Percentiles rank a stretch among this genome's conserved stretches.
Conservation (phyloP, 2,113 vertebrate species). For the Nettapus auritus region DNA sequence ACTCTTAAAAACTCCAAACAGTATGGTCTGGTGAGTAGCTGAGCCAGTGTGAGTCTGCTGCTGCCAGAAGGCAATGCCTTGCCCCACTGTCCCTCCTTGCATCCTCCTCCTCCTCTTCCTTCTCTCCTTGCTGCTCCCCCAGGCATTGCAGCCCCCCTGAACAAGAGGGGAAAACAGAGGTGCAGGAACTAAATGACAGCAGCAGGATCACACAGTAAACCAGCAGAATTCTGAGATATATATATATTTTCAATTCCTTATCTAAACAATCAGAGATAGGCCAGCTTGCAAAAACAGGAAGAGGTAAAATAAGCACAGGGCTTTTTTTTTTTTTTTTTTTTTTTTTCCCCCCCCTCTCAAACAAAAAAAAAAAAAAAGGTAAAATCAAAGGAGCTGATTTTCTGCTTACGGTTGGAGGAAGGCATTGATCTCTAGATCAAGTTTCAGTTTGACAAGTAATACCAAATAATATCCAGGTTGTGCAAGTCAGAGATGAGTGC, state of each 20-base stretch:
- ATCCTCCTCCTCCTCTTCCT: not conserved
- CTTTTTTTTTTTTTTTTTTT: not conserved
- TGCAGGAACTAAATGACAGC: rapidly evolving
- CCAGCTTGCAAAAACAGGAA: not conserved
- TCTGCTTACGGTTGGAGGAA: not conserved
- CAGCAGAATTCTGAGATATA: not conserved
- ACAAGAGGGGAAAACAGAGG: not conserved
- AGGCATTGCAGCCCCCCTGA: not conserved
- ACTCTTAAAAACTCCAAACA: not conserved
- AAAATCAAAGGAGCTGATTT: slow-evolving; percentile 9
- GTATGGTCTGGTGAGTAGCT: not conserved
- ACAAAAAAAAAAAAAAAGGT: not conserved
- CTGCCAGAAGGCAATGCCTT: not conserved
- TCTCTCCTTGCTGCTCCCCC: not conserved
- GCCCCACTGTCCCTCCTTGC: not conserved
- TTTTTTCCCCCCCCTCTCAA: too few species aligned
- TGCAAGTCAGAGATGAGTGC: not conserved
- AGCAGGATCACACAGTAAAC: not conserved
- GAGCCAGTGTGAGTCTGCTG: not conserved
- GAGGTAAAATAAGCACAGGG: slow-evolving; percentile 12
- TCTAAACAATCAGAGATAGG: not conserved
- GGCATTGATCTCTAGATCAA: not conserved
- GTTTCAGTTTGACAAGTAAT: slow-evolving; percentile 4
- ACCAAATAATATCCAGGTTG: not conserved
- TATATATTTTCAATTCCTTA: not conserved